Evolutionary conservation across 2,113 vertebrate genomes (phyloP), one percentile per base, ranked within the genome.

Genomic region (Apteryx mantelli): DNA sequence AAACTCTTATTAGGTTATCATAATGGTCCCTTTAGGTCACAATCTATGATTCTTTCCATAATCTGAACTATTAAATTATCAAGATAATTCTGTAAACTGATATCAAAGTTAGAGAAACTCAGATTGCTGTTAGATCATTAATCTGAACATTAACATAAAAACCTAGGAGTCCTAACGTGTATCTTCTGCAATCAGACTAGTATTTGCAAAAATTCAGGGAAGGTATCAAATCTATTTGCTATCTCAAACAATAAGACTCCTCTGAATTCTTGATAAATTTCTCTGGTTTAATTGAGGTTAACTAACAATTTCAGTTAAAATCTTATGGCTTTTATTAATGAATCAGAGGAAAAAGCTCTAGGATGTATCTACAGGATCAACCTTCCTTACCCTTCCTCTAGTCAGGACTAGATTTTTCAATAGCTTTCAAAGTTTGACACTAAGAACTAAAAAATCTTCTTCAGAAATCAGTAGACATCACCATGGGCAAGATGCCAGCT

Each of bases 71-170:
- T 32, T 64, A 88, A 28, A 82, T 75, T 91, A 94, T 84, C 83
- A 89, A 92, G 52, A 86, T 84, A 95, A 86, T 89, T 93, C 6
- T 75, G 56, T 79, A 88, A 96, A 88, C 70, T 73, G 28, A 92
- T 86, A 89, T 88, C 71, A 94, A 82, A 84, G 82, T 86, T 56
- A 74, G 38, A 80, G 77, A 82, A 92, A 89, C 77, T 89, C 46
- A 78, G 86, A 91, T 91, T 82, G 91, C 52, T 56, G 50, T 79
- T 84, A 1, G 0, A 82, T 93, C 95, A 76, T 86, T 96, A 93
- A 36, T 65, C 44, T 60, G 48, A 89, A 42, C 64, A 77, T 91
- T 83, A 77, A 86, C 88, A 95, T n/a, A 91, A 91, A 96, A 75
- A 92, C 81, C 91, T 82, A 53, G 24, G 92, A 84, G 91, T 61